Base-by-base conservation (phyloP, 1,140 invertebrate genomes). In the Drosophila yakuba region DNA sequence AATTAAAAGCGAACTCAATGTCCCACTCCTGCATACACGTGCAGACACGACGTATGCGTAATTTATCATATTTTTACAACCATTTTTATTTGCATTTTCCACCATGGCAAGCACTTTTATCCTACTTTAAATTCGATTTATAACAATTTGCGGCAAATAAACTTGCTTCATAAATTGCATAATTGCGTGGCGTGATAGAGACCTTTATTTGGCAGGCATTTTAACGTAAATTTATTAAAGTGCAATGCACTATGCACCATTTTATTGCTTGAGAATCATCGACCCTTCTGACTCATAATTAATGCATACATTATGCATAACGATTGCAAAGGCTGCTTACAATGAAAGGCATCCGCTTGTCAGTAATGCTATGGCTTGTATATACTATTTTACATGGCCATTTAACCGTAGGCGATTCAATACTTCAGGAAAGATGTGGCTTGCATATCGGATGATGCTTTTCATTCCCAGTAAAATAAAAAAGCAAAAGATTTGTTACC, bases 121-220 rank as follows among this genome's bases (percentile, higher is more conserved):
- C 44, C 10, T 81, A 77, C 77, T 84, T 84, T 74, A 85, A 85
- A 80, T 84, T 85, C 80, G 80, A 84, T 84, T 84, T 83, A 84
- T 84, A 84, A 84, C 67, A 84, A 84, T 83, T 83, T 83, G 80
- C 72, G 80, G 80, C 69, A 84, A 84, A 84, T 84, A 84, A 84
- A 83, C 76, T 79, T 82, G 55, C 64, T 43, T 58, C 64, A 83
- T 84, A 83, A 84, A 83, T 73, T 79, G 69, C 47, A 67, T n/a
- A n/a, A n/a, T n/a, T n/a, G 36, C 20, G 14, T 15, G 45, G 23
- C 14, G 17, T 25, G 23, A 36, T 25, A 15, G 44, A 52, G 69
- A 44, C 47, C 36, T 59, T 60, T 67, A 67, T 73, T 68, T 77
- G 56, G 56, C 38, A 56, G 54, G 51, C 43, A 66, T 56, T 74